phyloP scores from a whole-genome alignment of 1,140 invertebrate genomes.

The Acromyrmex charruanus region DNA sequence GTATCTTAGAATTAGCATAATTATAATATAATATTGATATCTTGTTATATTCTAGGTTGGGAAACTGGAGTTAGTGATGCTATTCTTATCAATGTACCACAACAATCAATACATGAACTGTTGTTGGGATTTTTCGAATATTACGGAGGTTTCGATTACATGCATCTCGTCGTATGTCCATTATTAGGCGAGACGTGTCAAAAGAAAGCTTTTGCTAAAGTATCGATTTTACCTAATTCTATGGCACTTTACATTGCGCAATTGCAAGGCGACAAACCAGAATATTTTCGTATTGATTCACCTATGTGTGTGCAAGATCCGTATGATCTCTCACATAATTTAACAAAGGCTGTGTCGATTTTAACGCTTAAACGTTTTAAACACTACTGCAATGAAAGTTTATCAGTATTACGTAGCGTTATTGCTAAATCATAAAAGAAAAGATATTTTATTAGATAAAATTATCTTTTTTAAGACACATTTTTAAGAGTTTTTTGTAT shows the following conservation, averaged over 20 bases:
- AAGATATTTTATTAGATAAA: not conserved
- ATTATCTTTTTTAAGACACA: not conserved
- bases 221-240: slow-evolving; percentile 51
- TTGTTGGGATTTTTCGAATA: slow-evolving; percentile 86
- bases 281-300: slow-evolving; percentile 79
- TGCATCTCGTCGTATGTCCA: slow-evolving; percentile 83
- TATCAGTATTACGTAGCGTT: slow-evolving; percentile 10
- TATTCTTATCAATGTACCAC: not conserved
- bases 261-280: slow-evolving; percentile 56
- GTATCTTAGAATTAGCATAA: not conserved
- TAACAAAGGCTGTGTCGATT: slow-evolving; percentile 79
- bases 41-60: slow-evolving; percentile 70
- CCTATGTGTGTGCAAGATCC: slow-evolving; percentile 87
- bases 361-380: slow-evolving; percentile 67
- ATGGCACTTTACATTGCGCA: slow-evolving; percentile 59
- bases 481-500: not conserved
- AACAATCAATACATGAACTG: slow-evolving; percentile 74
- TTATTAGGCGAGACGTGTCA: slow-evolving; percentile 81
- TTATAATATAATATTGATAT: slow-evolving; percentile 16
- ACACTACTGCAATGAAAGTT: slow-evolving; percentile 67
- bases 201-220: slow-evolving; percentile 76
- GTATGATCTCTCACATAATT: slow-evolving; percentile 86
- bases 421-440: not conserved
- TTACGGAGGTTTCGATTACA: slow-evolving; percentile 85
- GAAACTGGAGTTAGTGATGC: slow-evolving; percentile 38